These are phyloP conservation scores for Parazoanthus darwini DNA, from an alignment of 92 coral and sea anemone species.

Conservation along the genomic window DNA sequence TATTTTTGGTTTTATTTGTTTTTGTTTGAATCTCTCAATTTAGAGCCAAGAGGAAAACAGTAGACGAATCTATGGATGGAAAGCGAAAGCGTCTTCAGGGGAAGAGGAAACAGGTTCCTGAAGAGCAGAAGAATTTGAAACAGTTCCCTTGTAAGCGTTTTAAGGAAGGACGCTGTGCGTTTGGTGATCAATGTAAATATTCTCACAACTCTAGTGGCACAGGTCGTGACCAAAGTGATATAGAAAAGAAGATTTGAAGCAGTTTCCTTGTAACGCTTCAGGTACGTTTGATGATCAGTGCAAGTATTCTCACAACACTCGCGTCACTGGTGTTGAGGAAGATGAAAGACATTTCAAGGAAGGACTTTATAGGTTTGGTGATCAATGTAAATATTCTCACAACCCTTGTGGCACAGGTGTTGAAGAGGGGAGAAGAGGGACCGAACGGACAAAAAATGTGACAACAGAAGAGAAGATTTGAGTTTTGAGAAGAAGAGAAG, in stretches of 20 bases:
- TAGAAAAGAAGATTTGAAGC: conserved; percentile 53
- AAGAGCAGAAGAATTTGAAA: conserved; percentile 55
- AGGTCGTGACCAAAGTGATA: background rate
- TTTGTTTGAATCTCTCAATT: background rate
- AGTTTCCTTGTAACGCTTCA: conserved; percentile 81
- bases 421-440: background rate
- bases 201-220: conserved; percentile 53
- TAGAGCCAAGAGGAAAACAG: conserved; percentile 82
- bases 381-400: conserved; percentile 85
- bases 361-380: conserved; percentile 80
- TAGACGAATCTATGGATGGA: conserved; percentile 42
- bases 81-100: conserved; percentile 90
- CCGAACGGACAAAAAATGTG: background rate
- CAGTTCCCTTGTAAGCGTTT: conserved; percentile 83
- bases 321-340: background rate
- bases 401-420: background rate
- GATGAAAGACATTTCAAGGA: conserved; percentile 37
- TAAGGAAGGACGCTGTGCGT: conserved; percentile 76
- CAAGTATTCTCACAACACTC: conserved; percentile 39
- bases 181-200: conserved; percentile 85
- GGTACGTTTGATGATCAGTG: conserved; percentile 66
- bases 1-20: too few relatives aligned
- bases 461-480: background rate
- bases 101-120: conserved; percentile 53
- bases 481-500: background rate